These are phyloP conservation scores for Cassiopea andromeda DNA, from an alignment of 30 jellyfish, hydroid and myxozoan genomes.

Conservation along the genomic window DNA sequence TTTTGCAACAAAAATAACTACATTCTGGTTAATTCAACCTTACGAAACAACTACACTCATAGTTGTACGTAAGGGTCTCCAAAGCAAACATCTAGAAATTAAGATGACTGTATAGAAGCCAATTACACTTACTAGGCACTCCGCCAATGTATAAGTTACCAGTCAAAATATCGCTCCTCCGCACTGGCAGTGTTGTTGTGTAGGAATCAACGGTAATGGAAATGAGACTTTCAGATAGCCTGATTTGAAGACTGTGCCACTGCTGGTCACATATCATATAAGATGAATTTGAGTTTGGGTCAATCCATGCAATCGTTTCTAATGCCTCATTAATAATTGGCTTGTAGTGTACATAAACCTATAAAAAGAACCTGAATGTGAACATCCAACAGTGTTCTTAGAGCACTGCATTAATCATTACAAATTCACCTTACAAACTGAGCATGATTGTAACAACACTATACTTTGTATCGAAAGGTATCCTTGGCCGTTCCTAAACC, in stretches of 20 bases:
- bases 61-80: too few relatives aligned
- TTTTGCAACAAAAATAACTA: too few relatives aligned
- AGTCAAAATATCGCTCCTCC: slow-evolving; percentile 49
- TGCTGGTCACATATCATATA: slow-evolving; percentile 84
- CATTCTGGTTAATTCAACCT: too few relatives aligned
- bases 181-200: slow-evolving; percentile 18
- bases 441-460: background rate
- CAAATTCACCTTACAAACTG: background rate
- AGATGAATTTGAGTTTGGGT: slow-evolving; percentile 67
- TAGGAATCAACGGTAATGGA: slow-evolving; percentile 76
- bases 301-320: slow-evolving; percentile 77
- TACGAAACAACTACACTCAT: too few relatives aligned
- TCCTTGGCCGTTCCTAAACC: too few relatives aligned
- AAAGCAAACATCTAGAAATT: too few relatives aligned
- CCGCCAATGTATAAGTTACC: slow-evolving; percentile 92
- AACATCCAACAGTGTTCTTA: background rate
- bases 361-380: background rate
- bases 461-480: too few relatives aligned
- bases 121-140: slow-evolving; percentile 61
- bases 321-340: slow-evolving; percentile 57
- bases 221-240: slow-evolving; percentile 49
- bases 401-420: background rate
- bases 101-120: background rate
- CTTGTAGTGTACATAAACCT: slow-evolving; percentile 86
- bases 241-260: slow-evolving; percentile 82